Evolutionary conservation across 2,113 vertebrate genomes (phyloP).

Genomic region (Dicentrarchus labrax): DNA sequence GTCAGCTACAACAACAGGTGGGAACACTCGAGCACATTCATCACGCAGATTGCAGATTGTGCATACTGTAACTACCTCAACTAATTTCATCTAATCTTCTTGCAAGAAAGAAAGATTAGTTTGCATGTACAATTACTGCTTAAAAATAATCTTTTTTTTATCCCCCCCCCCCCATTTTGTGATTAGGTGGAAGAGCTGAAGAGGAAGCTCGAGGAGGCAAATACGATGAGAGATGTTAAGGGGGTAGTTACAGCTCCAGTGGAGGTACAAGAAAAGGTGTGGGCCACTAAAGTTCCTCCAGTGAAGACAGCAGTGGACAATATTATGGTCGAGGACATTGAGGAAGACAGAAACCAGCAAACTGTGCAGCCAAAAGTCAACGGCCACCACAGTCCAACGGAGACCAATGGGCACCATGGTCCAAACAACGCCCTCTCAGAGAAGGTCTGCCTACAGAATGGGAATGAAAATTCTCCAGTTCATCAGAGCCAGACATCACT

Average conservation of each 20-base stretch:
- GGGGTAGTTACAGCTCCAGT: conserved; percentile 9
- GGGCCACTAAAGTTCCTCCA: conserved; percentile 50
- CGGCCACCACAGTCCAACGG: conserved; percentile 77
- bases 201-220: conserved; percentile 76
- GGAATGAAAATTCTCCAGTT: conserved; percentile 54
- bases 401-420: conserved; percentile 56
- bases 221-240: neutral
- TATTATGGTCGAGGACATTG: conserved; percentile 68
- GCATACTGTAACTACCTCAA: neutral
- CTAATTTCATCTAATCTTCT: neutral
- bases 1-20: conserved; percentile 90
- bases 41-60: neutral
- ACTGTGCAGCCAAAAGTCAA: conserved; percentile 82
- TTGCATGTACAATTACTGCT: neutral
- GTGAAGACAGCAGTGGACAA: conserved; percentile 33
- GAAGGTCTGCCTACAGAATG: conserved; percentile 65
- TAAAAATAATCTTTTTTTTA: neutral
- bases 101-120: neutral
- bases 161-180: neutral
- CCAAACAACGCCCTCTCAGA: conserved; percentile 7
- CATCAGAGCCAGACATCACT: conserved; percentile 51
- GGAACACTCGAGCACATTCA: conserved; percentile 5
- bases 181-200: conserved; percentile 89
- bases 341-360: conserved; percentile 60
- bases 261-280: conserved; percentile 51